These are phyloP conservation scores for Actenoides lindsayi DNA, from an alignment of 2,113 vertebrate species.

Conservation along the genomic window DNA sequence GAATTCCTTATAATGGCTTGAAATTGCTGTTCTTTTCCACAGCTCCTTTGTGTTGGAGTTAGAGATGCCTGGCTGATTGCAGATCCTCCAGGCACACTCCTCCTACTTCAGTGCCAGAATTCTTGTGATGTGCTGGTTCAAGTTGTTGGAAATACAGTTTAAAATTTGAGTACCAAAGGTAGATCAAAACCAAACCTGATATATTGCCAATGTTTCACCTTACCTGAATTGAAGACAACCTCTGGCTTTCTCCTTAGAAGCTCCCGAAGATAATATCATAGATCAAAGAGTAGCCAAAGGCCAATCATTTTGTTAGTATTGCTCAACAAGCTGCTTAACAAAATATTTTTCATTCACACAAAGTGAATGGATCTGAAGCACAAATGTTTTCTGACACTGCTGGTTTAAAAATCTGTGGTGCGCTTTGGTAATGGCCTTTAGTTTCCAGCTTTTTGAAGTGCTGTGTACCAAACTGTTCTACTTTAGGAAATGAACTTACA, in stretches of 20 bases:
- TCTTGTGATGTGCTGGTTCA: neutral
- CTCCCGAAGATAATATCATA: neutral
- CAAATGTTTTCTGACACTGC: neutral
- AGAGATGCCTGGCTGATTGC: neutral
- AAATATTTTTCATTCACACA: neutral
- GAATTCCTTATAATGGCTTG: neutral
- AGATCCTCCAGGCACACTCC: neutral
- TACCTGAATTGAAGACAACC: neutral
- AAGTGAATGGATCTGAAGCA: neutral
- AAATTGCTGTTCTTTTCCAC: neutral
- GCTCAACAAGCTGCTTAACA: conserved; percentile 26
- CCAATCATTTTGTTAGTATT: conserved; percentile 1
- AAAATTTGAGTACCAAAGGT: neutral
- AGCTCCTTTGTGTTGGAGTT: neutral
- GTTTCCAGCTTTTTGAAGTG: neutral
- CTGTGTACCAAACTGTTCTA: neutral
- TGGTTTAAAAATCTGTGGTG: neutral
- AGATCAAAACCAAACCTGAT: neutral
- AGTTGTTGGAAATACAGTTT: neutral
- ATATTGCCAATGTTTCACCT: neutral
- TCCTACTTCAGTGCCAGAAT: neutral
- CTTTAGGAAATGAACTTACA: neutral
- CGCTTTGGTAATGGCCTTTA: neutral
- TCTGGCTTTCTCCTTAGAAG: conserved; percentile 8
- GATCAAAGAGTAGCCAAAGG: conserved; percentile 41